phyloP scores from a whole-genome alignment of 2,888 invertebrate species.

The Caradrina clavipalpis region DNA sequence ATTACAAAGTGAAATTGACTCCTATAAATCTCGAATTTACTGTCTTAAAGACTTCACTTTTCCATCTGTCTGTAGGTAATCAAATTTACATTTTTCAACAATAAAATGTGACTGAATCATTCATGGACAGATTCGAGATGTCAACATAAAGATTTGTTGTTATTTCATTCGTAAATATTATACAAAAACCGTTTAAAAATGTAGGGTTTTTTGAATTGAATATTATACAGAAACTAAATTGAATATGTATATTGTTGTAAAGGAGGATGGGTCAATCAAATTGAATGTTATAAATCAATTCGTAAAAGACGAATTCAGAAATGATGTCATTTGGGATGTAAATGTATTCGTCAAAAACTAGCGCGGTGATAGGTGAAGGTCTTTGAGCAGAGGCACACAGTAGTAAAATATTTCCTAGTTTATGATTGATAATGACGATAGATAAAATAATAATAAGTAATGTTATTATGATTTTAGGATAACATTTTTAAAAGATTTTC shows the following conservation, averaged over 20 bases:
- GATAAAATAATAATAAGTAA: too few species aligned
- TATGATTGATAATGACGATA: too few species aligned
- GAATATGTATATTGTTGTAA: slow-evolving; percentile 27
- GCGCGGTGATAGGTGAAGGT: too few species aligned
- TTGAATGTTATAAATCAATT: slow-evolving; percentile 28
- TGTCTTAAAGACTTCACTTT: slow-evolving; percentile 52
- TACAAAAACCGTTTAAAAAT: slow-evolving; percentile 20
- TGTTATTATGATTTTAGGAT: too few species aligned
- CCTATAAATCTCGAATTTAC: slow-evolving; percentile 58
- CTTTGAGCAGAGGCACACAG: too few species aligned
- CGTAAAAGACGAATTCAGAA: not conserved
- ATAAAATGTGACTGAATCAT: slow-evolving; percentile 65
- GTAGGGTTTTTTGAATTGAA: slow-evolving; percentile 22
- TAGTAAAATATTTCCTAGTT: too few species aligned
- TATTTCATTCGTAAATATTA: slow-evolving; percentile 54
- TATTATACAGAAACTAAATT: slow-evolving; percentile 40
- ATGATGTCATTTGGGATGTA: not conserved
- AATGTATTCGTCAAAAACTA: too few species aligned
- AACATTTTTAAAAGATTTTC: too few species aligned
- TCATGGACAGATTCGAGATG: slow-evolving; percentile 54
- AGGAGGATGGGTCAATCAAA: slow-evolving; percentile 46
- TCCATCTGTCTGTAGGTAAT: slow-evolving; percentile 58
- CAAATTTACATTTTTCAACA: slow-evolving; percentile 65
- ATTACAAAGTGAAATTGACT: slow-evolving; percentile 56
- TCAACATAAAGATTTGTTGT: slow-evolving; percentile 54